Conservation (phyloP, 2,888 invertebrate species). For the Adelognathus sp. region DNA sequence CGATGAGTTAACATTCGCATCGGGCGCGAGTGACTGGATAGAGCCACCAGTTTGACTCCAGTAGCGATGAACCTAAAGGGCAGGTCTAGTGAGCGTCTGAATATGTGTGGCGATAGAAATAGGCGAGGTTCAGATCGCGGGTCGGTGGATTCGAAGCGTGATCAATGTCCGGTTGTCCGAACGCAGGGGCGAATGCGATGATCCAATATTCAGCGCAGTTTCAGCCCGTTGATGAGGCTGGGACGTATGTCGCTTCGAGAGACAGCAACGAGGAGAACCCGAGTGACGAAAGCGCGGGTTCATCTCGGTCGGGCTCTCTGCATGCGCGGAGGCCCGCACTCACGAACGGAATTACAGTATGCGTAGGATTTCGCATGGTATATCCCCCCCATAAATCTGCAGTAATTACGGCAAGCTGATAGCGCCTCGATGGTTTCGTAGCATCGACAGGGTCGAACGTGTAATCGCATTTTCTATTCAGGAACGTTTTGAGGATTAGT, state of each 20-base stretch:
- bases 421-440: neutral
- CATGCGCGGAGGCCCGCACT: conserved; percentile 22
- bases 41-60: neutral
- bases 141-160: conserved; percentile 20
- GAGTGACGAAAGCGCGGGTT: conserved; percentile 2
- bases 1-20: conserved; percentile 14
- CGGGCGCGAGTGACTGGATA: neutral
- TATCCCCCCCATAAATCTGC: conserved; percentile 11
- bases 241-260: conserved; percentile 20
- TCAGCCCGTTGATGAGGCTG: conserved; percentile 51
- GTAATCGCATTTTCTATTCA: neutral
- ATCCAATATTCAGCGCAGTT: conserved; percentile 58
- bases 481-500: neutral
- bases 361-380: conserved; percentile 14
- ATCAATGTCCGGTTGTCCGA: conserved; percentile 36
- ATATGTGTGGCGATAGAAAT: conserved; percentile 8
- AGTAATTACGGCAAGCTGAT: conserved; percentile 26
- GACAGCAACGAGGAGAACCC: conserved; percentile 19
- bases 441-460: neutral
- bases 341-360: conserved; percentile 46
- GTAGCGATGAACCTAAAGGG: neutral
- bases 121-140: conserved; percentile 24
- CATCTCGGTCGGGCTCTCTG: conserved; percentile 36
- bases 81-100: neutral
- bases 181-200: conserved; percentile 33